Conservation (phyloP, 2,113 vertebrate genomes). For the Atractosteus spatula region DNA sequence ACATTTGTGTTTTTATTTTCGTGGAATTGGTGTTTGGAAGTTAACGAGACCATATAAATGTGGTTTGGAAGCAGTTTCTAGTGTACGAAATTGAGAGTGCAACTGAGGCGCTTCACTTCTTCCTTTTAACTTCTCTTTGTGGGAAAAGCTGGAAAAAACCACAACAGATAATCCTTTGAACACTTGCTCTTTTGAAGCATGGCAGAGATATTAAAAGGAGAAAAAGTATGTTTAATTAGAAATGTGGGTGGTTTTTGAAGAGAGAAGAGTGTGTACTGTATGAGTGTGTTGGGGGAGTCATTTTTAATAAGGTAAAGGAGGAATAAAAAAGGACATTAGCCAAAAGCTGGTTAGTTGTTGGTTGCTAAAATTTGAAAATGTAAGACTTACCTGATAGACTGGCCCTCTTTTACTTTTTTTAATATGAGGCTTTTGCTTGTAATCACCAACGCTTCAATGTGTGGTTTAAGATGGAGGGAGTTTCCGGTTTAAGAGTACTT, state of each 20-base stretch:
- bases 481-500: too few relatives aligned
- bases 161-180: conserved; percentile 39
- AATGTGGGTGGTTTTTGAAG: conserved; percentile 27
- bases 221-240: conserved; percentile 43
- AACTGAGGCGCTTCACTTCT: conserved; percentile 24
- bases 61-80: conserved; percentile 10
- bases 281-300: background rate
- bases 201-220: conserved; percentile 27
- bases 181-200: conserved; percentile 25
- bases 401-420: too few relatives aligned
- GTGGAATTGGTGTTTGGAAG: conserved; percentile 11
- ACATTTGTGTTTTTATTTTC: conserved; percentile 13
- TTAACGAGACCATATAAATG: conserved; percentile 15
- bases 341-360: too few relatives aligned
- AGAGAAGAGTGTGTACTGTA: conserved; percentile 14
- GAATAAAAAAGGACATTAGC: background rate
- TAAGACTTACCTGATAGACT: too few relatives aligned
- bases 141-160: conserved; percentile 40
- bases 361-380: too few relatives aligned
- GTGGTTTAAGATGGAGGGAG: background rate
- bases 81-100: conserved; percentile 6
- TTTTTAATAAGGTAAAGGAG: conserved; percentile 35
- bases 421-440: background rate
- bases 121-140: conserved; percentile 42
- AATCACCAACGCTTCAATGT: background rate